Conservation (phyloP, 2,797 vertebrate species). For the Setipinna tenuifilis region DNA sequence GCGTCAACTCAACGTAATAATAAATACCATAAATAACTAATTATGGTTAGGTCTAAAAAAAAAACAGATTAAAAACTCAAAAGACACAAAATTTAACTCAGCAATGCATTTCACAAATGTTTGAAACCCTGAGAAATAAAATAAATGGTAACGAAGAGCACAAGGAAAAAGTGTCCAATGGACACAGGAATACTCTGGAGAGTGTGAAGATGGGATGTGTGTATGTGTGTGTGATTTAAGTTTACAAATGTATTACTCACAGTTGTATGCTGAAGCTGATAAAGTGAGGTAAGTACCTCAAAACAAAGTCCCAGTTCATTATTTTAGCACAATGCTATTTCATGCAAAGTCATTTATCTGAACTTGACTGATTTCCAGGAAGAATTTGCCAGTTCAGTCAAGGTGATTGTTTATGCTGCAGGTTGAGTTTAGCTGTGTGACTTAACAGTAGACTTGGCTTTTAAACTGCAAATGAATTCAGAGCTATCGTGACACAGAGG, state of each 20-base stretch:
- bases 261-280: not conserved
- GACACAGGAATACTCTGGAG: not conserved
- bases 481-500: not conserved
- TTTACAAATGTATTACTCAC: conserved; percentile 26
- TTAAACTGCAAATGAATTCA: not conserved
- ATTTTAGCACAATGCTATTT: too few species aligned
- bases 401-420: not conserved
- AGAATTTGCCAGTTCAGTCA: too few species aligned
- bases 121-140: not conserved
- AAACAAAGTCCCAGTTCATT: too few species aligned
- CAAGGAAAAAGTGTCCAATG: not conserved
- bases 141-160: not conserved
- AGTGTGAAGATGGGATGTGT: conserved; percentile 22
- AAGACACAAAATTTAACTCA: not conserved
- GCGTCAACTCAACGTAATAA: not conserved
- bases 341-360: too few species aligned
- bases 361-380: too few species aligned
- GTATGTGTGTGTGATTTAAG: conserved; percentile 20
- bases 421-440: not conserved
- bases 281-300: too few species aligned
- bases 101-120: not conserved
- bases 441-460: not conserved
- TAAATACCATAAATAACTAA: not conserved
- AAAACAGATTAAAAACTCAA: not conserved
- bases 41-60: not conserved